Conservation (phyloP, 2,797 vertebrate species). For the Vipera latastei region DNA sequence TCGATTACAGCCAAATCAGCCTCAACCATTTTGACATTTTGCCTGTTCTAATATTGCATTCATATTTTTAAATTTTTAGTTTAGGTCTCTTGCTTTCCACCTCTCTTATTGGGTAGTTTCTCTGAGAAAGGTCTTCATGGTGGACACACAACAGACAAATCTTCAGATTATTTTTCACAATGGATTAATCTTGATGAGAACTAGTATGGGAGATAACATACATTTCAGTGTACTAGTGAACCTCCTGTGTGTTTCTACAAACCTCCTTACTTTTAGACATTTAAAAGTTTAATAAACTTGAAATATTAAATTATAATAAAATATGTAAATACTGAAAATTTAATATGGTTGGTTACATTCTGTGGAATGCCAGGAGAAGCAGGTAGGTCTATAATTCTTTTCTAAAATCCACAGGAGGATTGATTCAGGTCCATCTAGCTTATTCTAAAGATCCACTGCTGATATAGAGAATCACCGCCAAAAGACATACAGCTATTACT, state of each 20-base stretch:
- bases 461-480: not conserved
- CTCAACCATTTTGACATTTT: not conserved
- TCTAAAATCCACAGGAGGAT: not conserved
- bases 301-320: not conserved
- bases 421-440: not conserved
- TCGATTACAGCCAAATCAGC: not conserved
- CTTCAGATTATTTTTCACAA: not conserved
- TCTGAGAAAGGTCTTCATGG: not conserved
- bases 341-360: not conserved
- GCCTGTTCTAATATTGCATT: not conserved
- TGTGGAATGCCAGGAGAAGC: not conserved
- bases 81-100: not conserved
- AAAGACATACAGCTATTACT: not conserved
- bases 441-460: not conserved
- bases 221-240: not conserved
- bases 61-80: not conserved
- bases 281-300: not conserved
- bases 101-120: not conserved
- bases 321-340: not conserved
- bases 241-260: not conserved
- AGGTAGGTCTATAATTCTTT: not conserved
- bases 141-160: not conserved
- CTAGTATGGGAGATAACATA: not conserved
- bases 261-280: not conserved
- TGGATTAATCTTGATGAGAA: not conserved